phyloP scores from a whole-genome alignment of 2,888 invertebrate species.

The Actias luna region DNA sequence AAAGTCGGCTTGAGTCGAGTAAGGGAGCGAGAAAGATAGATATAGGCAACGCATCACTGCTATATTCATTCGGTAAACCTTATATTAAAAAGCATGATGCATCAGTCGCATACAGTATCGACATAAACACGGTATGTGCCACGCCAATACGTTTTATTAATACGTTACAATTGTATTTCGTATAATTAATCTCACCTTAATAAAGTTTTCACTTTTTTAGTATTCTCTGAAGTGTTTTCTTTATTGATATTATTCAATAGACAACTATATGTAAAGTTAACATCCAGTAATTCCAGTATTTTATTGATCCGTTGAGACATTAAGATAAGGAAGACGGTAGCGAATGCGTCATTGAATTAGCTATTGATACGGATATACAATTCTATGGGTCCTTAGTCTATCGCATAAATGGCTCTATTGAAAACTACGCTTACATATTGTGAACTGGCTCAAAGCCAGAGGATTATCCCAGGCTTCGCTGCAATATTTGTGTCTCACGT shows the following conservation, averaged over 20 bases:
- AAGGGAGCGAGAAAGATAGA: too few species aligned
- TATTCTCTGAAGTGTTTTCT: background rate
- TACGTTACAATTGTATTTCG: too few species aligned
- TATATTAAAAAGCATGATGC: too few species aligned
- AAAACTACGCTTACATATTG: slow-evolving; percentile 70
- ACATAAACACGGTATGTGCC: too few species aligned
- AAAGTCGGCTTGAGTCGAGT: too few species aligned
- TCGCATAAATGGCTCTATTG: slow-evolving; percentile 46
- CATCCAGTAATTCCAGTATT: background rate
- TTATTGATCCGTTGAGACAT: background rate
- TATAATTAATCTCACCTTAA: too few species aligned
- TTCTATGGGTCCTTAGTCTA: slow-evolving; percentile 18
- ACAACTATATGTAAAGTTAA: background rate
- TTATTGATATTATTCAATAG: background rate
- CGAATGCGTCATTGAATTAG: slow-evolving; percentile 8
- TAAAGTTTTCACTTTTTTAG: too few species aligned
- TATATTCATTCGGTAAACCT: too few species aligned
- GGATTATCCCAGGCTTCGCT: slow-evolving; percentile 64
- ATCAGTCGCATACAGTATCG: too few species aligned
- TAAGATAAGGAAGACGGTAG: background rate
- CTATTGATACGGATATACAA: slow-evolving; percentile 15
- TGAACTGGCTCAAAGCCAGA: slow-evolving; percentile 72
- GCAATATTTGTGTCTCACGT: slow-evolving; percentile 78
- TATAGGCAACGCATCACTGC: too few species aligned
- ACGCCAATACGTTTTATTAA: too few species aligned